Percentiles rank a stretch among this genome's conserved stretches.
phyloP scores from a whole-genome alignment of 2,888 invertebrate species.

The Orthosia gracilis region DNA sequence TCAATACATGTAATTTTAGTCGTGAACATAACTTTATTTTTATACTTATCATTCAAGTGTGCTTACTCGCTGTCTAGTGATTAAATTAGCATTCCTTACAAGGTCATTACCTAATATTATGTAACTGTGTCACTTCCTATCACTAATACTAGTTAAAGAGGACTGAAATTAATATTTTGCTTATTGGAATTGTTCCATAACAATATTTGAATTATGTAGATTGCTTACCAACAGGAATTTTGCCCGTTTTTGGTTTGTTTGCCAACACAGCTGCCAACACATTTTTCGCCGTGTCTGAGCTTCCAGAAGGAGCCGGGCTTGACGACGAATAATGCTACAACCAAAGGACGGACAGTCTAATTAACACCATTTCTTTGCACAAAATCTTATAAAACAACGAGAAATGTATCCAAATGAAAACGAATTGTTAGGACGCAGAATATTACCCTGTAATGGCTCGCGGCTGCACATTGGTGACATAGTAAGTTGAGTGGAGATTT shows the following conservation, averaged over 20 bases:
- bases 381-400: constrained; percentile 36
- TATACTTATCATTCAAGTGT: constrained; percentile 53
- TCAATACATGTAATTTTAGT: constrained; percentile 6
- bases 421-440: constrained; percentile 35
- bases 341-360: constrained; percentile 28
- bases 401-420: constrained; percentile 39
- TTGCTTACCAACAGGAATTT: constrained; percentile 89
- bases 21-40: constrained; percentile 1
- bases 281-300: constrained; percentile 86
- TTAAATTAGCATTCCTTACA: constrained; percentile 69
- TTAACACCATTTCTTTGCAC: constrained; percentile 19
- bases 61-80: constrained; percentile 28
- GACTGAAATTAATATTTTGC: not conserved
- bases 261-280: constrained; percentile 88
- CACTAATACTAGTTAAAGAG: constrained; percentile 5
- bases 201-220: not conserved
- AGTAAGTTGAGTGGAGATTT: constrained; percentile 79
- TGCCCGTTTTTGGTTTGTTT: constrained; percentile 88
- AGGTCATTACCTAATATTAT: constrained; percentile 80
- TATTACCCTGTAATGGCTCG: constrained; percentile 83
- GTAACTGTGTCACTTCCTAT: constrained; percentile 60
- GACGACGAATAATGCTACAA: constrained; percentile 83
- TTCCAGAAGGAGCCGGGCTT: constrained; percentile 72
- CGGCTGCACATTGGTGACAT: constrained; percentile 82
- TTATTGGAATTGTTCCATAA: not conserved